These are phyloP conservation scores for Myopa testacea DNA, from an alignment of 2,888 invertebrate genomes.

Conservation along the genomic window DNA sequence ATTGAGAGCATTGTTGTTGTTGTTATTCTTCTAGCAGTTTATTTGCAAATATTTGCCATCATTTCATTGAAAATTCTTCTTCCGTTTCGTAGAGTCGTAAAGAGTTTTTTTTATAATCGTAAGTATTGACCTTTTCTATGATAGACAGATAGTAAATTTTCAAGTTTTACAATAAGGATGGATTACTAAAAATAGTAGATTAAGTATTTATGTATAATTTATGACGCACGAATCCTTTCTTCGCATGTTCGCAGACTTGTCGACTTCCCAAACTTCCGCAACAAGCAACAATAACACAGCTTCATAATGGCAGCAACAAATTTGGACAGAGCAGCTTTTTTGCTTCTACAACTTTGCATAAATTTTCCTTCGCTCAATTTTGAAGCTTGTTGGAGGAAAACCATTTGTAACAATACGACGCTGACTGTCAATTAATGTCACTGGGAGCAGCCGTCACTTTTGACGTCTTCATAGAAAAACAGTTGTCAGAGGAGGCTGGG, in stretches of 20 bases:
- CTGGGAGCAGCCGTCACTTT: background rate
- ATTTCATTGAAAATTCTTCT: background rate
- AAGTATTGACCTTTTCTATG: too few species aligned
- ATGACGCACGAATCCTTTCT: too few species aligned
- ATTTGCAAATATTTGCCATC: background rate
- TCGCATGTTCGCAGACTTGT: background rate
- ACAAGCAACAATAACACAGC: background rate
- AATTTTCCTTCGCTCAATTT: slow-evolving; percentile 12
- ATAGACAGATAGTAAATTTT: too few species aligned
- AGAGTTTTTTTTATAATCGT: too few species aligned
- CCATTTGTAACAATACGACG: slow-evolving; percentile 4
- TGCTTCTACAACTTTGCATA: slow-evolving; percentile 20
- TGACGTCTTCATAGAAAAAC: slow-evolving; percentile 19
- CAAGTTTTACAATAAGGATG: too few species aligned
- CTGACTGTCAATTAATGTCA: slow-evolving; percentile 35
- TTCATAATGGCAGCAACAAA: background rate
- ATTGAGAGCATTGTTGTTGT: background rate
- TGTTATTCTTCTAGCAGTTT: background rate
- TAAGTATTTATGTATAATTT: too few species aligned
- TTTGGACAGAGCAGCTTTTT: background rate
- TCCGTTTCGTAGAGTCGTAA: background rate
- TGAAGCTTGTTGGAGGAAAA: background rate
- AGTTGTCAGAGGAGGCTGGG: background rate
- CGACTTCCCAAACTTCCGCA: background rate
- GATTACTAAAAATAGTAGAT: too few species aligned